These are phyloP conservation scores for Mongoloraphidia duomilia DNA, from an alignment of 2,888 invertebrate species.

Conservation along the genomic window DNA sequence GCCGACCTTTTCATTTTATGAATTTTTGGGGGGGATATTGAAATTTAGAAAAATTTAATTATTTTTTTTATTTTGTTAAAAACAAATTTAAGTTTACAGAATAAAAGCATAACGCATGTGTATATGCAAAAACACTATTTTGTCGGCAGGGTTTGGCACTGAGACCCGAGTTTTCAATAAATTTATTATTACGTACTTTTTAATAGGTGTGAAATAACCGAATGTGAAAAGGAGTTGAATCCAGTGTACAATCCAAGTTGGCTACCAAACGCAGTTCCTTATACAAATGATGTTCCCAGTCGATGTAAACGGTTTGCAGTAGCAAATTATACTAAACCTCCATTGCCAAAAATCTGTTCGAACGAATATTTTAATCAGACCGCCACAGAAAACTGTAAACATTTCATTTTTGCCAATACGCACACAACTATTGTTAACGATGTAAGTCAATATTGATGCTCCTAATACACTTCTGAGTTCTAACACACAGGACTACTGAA, in stretches of 20 bases:
- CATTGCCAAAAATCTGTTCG: not conserved
- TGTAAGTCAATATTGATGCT: constrained; percentile 18
- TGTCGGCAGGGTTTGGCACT: too few species aligned
- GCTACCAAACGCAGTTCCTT: constrained; percentile 26
- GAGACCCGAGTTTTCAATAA: too few species aligned
- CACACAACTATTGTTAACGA: constrained; percentile 25
- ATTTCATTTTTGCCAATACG: constrained; percentile 20
- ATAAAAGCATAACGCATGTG: too few species aligned
- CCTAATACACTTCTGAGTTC: not conserved
- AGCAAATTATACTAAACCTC: too few species aligned
- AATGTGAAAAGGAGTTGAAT: constrained; percentile 20
- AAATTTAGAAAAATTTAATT: too few species aligned
- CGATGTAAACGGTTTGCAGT: constrained; percentile 18
- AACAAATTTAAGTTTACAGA: too few species aligned
- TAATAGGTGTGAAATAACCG: constrained; percentile 26
- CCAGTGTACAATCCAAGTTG: constrained; percentile 21
- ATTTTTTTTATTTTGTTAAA: too few species aligned
- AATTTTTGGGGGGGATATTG: too few species aligned
- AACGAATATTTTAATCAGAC: not conserved
- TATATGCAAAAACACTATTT: too few species aligned
- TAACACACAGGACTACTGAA: too few species aligned
- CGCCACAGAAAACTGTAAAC: not conserved
- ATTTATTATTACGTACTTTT: constrained; percentile 1
- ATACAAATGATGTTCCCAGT: constrained; percentile 16
- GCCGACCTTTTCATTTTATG: too few species aligned